phyloP scores from a whole-genome alignment of 1,140 invertebrate species.

The Pinna nobilis region DNA sequence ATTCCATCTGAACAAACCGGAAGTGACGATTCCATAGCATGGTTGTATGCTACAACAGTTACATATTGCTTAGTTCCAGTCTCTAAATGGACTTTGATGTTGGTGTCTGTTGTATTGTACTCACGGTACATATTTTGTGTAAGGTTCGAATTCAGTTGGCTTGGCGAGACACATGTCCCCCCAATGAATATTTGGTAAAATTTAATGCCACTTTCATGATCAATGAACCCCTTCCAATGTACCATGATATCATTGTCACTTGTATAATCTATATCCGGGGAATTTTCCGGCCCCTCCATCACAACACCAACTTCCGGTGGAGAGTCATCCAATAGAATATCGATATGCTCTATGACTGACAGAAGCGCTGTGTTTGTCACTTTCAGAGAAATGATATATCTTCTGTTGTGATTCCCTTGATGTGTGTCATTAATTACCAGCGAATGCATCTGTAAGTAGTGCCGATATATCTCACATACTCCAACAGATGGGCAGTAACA shows the following conservation, averaged over 20 bases:
- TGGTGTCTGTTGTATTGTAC: background rate
- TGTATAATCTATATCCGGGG: slow-evolving; percentile 46
- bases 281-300: slow-evolving; percentile 33
- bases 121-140: background rate
- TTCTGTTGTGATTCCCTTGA: slow-evolving; percentile 50
- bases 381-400: slow-evolving; percentile 47
- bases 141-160: background rate
- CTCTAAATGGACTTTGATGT: background rate
- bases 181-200: slow-evolving; percentile 35
- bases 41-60: too few species aligned
- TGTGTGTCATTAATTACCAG: slow-evolving; percentile 31
- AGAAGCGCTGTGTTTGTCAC: slow-evolving; percentile 45
- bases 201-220: slow-evolving; percentile 50
- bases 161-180: slow-evolving; percentile 38
- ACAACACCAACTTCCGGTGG: slow-evolving; percentile 44
- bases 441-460: slow-evolving; percentile 15
- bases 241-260: slow-evolving; percentile 21
- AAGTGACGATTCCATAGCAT: slow-evolving; percentile 33
- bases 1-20: slow-evolving; percentile 32
- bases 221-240: slow-evolving; percentile 46
- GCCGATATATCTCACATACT: slow-evolving; percentile 33
- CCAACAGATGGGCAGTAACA: slow-evolving; percentile 53
- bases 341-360: slow-evolving; percentile 23
- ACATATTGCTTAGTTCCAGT: background rate
- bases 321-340: slow-evolving; percentile 49